Evolutionary conservation across 2,797 vertebrate species (phyloP).

Genomic region (Okamejei kenojei): DNA sequence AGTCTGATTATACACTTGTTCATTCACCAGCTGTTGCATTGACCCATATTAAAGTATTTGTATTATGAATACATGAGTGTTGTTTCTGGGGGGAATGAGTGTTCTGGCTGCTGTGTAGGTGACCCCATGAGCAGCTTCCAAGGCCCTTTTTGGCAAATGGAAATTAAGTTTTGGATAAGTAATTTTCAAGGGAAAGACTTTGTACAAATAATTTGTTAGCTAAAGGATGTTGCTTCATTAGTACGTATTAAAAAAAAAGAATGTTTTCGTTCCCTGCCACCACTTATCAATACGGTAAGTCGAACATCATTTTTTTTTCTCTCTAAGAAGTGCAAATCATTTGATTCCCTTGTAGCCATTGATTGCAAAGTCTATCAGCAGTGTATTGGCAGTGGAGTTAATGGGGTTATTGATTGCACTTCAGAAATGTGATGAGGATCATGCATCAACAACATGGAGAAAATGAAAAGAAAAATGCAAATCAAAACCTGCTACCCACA

Average conservation of each 20-base stretch:
- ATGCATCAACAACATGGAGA: background rate
- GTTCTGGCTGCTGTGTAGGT: background rate
- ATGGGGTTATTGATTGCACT: slow-evolving; percentile 35
- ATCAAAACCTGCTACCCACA: background rate
- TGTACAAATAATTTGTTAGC: background rate
- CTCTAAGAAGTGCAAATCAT: slow-evolving; percentile 35
- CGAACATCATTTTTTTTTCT: background rate
- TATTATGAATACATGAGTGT: background rate
- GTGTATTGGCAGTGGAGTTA: background rate
- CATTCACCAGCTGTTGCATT: background rate
- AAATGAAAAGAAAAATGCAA: slow-evolving; percentile 27
- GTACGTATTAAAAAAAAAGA: background rate
- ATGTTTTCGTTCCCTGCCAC: no score
- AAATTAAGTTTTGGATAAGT: background rate
- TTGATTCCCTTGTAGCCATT: slow-evolving; percentile 30
- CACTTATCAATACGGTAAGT: background rate
- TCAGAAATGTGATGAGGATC: slow-evolving; percentile 7
- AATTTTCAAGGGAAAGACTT: background rate
- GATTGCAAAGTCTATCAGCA: slow-evolving; percentile 32
- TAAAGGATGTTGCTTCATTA: background rate
- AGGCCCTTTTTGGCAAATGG: background rate
- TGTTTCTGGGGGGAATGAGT: background rate
- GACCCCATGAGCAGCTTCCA: background rate
- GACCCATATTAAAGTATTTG: background rate
- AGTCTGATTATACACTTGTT: background rate